phyloP scores from a whole-genome alignment of 2,797 vertebrate species.

The Rallus crepitans region DNA sequence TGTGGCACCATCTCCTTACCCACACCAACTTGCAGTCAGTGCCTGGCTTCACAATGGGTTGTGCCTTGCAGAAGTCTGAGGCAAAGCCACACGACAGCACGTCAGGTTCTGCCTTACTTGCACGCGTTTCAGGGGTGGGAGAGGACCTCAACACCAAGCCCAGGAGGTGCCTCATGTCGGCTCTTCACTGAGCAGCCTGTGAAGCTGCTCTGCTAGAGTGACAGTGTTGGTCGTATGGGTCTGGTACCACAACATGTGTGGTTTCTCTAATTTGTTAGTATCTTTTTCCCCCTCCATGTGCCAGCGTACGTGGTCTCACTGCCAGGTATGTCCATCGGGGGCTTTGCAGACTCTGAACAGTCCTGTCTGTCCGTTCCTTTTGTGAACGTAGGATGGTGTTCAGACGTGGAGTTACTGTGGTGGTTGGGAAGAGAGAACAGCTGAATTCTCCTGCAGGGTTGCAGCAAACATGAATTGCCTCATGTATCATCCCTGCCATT shows the following conservation, averaged over 20 bases:
- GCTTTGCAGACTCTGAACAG: background rate
- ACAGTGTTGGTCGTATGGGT: background rate
- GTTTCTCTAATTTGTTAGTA: too few relatives aligned
- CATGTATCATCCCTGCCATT: fast-evolving
- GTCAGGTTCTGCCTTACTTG: background rate
- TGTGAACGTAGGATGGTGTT: background rate
- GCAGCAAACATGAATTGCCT: background rate
- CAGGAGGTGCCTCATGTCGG: fast-evolving
- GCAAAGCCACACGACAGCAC: background rate
- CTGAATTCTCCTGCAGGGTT: background rate
- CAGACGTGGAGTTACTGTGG: fast-evolving
- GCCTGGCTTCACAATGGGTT: fast-evolving
- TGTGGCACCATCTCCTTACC: fast-evolving
- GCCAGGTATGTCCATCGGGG: fast-evolving
- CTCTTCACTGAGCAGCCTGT: background rate
- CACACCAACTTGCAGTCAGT: too few relatives aligned
- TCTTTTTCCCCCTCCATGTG: too few relatives aligned
- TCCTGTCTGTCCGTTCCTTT: background rate
- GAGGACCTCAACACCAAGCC: too few relatives aligned
- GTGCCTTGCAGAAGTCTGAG: background rate
- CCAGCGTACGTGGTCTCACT: background rate
- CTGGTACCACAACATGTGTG: fast-evolving
- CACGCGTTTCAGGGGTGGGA: background rate
- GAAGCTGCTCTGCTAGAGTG: background rate
- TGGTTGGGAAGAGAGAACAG: background rate